Percentiles rank a stretch among this genome's conserved stretches.
Conservation (phyloP, 64 coral and sea anemone species). For the Platygyra sinensis region DNA sequence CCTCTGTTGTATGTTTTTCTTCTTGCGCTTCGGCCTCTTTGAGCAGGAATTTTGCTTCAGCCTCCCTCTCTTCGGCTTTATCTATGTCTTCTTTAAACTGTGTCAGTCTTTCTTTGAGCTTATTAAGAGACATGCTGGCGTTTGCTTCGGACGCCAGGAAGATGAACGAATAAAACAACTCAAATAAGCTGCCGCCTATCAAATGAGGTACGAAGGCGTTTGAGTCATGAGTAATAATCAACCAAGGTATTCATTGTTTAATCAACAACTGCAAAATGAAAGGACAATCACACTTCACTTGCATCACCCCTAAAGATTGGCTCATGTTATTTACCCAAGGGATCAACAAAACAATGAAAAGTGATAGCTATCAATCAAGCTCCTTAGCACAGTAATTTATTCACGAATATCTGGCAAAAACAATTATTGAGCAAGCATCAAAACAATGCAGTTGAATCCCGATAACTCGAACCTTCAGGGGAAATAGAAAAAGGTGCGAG, state of each 20-base stretch:
- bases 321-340: constrained; percentile 47
- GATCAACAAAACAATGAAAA: constrained; percentile 16
- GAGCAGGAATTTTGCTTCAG: constrained; percentile 31
- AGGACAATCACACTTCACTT: constrained; percentile 22
- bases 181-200: not conserved
- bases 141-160: constrained; percentile 19
- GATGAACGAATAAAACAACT: not conserved
- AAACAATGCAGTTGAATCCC: too few relatives aligned
- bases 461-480: too few relatives aligned
- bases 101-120: constrained; percentile 31
- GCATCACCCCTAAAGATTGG: constrained; percentile 37
- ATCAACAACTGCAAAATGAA: constrained; percentile 26
- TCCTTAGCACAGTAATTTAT: not conserved
- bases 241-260: constrained; percentile 16
- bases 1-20: constrained; percentile 5
- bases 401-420: not conserved
- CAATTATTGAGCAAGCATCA: too few relatives aligned
- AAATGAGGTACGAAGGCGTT: not conserved
- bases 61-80: constrained; percentile 51
- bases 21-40: not conserved
- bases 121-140: constrained; percentile 36
- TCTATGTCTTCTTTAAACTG: constrained; percentile 47
- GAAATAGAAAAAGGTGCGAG: too few relatives aligned
- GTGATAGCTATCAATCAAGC: constrained; percentile 2
- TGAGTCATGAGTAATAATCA: not conserved